Conservation (phyloP, 2,888 invertebrate genomes). For the Microplitis manilae region DNA sequence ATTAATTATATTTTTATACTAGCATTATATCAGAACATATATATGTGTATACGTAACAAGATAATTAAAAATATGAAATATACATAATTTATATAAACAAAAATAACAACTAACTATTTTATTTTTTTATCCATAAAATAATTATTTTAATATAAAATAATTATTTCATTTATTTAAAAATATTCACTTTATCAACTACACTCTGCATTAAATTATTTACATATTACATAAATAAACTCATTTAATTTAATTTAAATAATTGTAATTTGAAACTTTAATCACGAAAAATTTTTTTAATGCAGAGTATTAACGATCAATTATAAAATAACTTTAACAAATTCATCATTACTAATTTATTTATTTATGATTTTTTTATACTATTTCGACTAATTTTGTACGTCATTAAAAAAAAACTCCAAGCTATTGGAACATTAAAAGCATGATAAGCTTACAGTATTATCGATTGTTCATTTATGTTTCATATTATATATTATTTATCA, state of each 20-base stretch:
- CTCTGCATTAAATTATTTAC: slow-evolving; percentile 1
- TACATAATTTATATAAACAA: slow-evolving; percentile 2
- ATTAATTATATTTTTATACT: slow-evolving; percentile 26
- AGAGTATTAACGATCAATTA: too few species aligned
- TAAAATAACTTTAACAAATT: too few species aligned
- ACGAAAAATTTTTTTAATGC: too few species aligned
- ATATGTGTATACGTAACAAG: neutral
- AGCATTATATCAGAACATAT: slow-evolving; percentile 15
- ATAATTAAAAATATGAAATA: slow-evolving; percentile 5
- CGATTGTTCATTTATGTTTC: slow-evolving; percentile 16
- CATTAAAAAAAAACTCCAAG: slow-evolving; percentile 12
- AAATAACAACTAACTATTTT: neutral
- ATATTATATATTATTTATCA: neutral
- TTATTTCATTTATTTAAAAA: neutral
- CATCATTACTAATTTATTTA: neutral
- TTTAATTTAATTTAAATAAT: neutral
- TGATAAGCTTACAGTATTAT: neutral
- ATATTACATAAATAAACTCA: neutral
- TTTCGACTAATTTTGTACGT: slow-evolving; percentile 5
- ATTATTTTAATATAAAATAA: slow-evolving; percentile 1
- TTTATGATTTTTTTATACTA: neutral
- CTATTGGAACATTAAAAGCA: slow-evolving; percentile 7
- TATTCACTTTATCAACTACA: neutral
- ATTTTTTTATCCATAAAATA: neutral
- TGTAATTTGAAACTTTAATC: neutral